Conservation (phyloP, 2,888 invertebrate genomes). For the Fragum whitleyi region DNA sequence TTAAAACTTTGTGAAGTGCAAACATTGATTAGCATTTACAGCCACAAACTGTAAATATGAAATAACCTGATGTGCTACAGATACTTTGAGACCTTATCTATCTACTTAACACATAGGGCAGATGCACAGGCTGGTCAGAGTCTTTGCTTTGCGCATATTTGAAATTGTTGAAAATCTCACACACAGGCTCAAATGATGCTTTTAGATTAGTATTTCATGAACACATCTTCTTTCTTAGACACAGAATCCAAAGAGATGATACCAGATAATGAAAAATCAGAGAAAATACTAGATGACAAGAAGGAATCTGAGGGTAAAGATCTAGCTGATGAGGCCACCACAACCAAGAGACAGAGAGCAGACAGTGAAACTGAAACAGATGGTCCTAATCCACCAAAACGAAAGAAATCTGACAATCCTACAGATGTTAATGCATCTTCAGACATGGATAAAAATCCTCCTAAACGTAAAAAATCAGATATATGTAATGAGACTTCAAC, state of each 20-base stretch:
- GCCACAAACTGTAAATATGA: too few species aligned
- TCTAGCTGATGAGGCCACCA: slow-evolving; percentile 23
- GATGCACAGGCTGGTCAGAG: too few species aligned
- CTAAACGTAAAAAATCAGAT: slow-evolving; percentile 47
- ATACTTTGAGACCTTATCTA: too few species aligned
- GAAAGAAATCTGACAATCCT: slow-evolving; percentile 38
- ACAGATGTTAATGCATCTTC: neutral
- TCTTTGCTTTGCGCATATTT: too few species aligned
- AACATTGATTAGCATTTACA: too few species aligned
- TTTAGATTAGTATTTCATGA: too few species aligned
- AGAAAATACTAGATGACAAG: neutral
- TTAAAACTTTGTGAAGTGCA: too few species aligned
- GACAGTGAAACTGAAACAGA: slow-evolving; percentile 71
- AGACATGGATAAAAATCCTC: slow-evolving; percentile 37
- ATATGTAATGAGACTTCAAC: neutral
- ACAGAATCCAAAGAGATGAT: slow-evolving; percentile 56
- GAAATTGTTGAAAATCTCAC: too few species aligned
- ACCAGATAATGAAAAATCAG: too few species aligned
- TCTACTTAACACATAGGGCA: too few species aligned
- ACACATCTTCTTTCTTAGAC: slow-evolving; percentile 26
- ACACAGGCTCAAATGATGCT: too few species aligned
- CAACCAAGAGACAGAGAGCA: slow-evolving; percentile 39
- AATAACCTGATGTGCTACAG: too few species aligned
- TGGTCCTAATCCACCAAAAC: slow-evolving; percentile 48
- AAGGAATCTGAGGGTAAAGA: slow-evolving; percentile 13